Base-by-base conservation (phyloP, 2,888 invertebrate species). In the Emmelina monodactyla region DNA sequence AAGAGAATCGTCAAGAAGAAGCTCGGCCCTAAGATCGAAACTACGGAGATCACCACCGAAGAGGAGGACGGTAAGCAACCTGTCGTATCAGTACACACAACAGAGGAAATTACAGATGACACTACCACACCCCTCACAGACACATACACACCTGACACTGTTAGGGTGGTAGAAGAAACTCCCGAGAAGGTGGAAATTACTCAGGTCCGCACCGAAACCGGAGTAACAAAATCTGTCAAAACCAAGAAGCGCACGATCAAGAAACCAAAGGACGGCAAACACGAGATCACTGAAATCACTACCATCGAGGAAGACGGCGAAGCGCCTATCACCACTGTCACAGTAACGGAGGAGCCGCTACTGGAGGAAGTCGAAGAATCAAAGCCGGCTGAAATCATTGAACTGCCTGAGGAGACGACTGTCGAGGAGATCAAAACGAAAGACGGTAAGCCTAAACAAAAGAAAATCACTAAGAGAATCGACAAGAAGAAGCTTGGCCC, bases 151-250 rank as follows among this genome's bases (percentile, higher is more conserved):
- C 19, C 19, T 6, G 19, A 19, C 19, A 19, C 19, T 6, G 19
- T 9, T 19, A 19, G 19, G 19, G 19, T 19, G 5, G 19, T 19
- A 9, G 19, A 19, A 9, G 47, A 63, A 25, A 9, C 1, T 16
- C 42, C 35, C 1, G 42, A 41, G 25, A 33, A 35, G 19, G 54
- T 65, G 1, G 59, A 62, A 14, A 46, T 67, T 0, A 39, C 39
- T 0, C 65, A 71, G 45, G 61, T 68, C 12, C 53, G 56, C 10
- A 66, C 69, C 2, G 42, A 57, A 35, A 47, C 55, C 40, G 62
- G 58, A 2, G 19, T 6, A 5, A 9, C 9, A 6, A 5, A 9
- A 6, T 6, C 5, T 5, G 19, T 19, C 5, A 19, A 19, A 19
- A 19, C 19, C 5, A 19, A 5, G 5, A 19, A 19, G 19, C 19